These are phyloP conservation scores for Pseudocheirus occidentalis DNA, from an alignment of 2,797 vertebrate genomes.

Conservation along the genomic window DNA sequence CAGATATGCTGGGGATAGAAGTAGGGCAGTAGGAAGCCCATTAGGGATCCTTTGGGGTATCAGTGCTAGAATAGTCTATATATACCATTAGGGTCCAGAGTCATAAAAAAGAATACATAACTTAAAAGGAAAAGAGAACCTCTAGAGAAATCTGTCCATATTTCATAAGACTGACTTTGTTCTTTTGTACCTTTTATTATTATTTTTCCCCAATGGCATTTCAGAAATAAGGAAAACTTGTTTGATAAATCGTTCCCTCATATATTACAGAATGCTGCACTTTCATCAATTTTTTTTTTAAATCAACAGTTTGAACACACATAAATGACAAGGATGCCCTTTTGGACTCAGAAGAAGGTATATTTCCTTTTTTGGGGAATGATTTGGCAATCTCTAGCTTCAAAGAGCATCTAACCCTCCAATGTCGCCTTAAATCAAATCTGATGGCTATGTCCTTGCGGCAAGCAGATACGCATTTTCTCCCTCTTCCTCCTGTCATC, in stretches of 20 bases:
- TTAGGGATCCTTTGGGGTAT: conserved; percentile 11
- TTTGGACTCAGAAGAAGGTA: fast-evolving
- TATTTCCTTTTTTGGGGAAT: conserved; percentile 12
- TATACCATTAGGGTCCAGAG: neutral
- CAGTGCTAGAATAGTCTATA: neutral
- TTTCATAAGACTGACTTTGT: conserved; percentile 14
- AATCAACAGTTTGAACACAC: neutral
- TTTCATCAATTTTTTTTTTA: fast-evolving
- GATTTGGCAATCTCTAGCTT: conserved; percentile 18
- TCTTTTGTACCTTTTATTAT: conserved; percentile 1
- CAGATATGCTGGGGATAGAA: conserved; percentile 41
- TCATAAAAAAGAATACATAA: neutral
- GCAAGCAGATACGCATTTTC: conserved; percentile 6
- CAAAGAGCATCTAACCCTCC: conserved; percentile 28
- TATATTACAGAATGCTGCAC: neutral
- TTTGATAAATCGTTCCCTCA: neutral
- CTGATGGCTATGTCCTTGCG: neutral
- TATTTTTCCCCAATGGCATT: conserved; percentile 22
- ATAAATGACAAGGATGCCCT: neutral
- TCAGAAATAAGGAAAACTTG: conserved; percentile 42
- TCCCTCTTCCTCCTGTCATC: neutral
- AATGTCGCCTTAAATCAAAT: conserved; percentile 41
- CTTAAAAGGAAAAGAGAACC: conserved; percentile 6
- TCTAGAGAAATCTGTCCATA: neutral
- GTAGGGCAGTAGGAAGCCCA: neutral